A percentile compares a stretch with the other conserved stretches of the same genome.
phyloP scores from a whole-genome alignment of 2,113 vertebrate genomes.

The Hippolais icterina region DNA sequence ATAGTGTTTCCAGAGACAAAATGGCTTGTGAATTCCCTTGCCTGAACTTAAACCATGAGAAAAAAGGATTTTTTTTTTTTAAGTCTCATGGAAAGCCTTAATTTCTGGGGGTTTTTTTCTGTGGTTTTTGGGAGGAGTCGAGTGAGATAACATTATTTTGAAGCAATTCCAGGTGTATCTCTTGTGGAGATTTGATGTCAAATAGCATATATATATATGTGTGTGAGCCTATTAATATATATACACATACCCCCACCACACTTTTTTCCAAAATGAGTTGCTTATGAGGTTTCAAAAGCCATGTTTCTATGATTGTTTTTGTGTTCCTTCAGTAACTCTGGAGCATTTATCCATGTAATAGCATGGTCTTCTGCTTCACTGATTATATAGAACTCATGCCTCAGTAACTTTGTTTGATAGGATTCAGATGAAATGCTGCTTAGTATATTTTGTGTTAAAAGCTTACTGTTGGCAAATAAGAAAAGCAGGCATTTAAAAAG shows the following conservation, averaged over 20 bases:
- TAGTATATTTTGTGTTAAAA: slow-evolving; percentile 70
- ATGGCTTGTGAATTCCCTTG: not conserved
- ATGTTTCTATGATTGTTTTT: slow-evolving; percentile 76
- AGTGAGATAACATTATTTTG: not conserved
- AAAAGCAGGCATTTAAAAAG: slow-evolving; percentile 54
- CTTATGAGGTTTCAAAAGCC: slow-evolving; percentile 60
- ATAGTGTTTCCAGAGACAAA: not conserved
- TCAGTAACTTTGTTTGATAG: slow-evolving; percentile 72
- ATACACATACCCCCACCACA: rapidly evolving
- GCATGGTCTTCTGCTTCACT: slow-evolving; percentile 73
- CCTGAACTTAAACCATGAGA: not conserved
- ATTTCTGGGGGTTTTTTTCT: slow-evolving; percentile 1
- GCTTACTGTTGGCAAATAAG: slow-evolving; percentile 69
- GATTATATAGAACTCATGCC: slow-evolving; percentile 68
- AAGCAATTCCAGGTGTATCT: not conserved
- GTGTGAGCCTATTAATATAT: not conserved
- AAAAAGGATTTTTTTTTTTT: not conserved
- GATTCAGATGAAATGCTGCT: slow-evolving; percentile 71
- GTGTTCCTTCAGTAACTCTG: slow-evolving; percentile 73
- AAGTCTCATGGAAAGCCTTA: not conserved
- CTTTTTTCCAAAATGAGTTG: not conserved
- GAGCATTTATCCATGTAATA: slow-evolving; percentile 82
- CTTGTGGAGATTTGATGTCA: not conserved
- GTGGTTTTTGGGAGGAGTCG: not conserved
- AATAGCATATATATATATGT: not conserved